phyloP scores from a whole-genome alignment of 2,113 vertebrate genomes.

The Pomatorhinus ruficollis region DNA sequence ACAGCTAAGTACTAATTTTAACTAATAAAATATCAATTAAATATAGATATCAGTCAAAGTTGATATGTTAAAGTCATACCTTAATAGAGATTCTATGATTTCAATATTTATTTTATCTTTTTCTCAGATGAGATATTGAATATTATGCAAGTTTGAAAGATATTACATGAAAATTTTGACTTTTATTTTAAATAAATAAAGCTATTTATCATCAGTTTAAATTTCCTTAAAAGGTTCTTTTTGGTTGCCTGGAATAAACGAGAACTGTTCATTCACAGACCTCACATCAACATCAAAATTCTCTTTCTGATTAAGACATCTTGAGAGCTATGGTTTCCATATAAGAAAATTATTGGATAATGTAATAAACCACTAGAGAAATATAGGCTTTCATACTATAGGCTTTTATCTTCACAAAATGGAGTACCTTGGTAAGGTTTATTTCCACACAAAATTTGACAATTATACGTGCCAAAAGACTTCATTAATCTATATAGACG shows the following conservation, averaged over 20 bases:
- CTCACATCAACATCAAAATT: not conserved
- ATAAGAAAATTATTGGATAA: not conserved
- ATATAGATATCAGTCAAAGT: not conserved
- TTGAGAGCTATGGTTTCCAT: not conserved
- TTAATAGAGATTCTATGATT: not conserved
- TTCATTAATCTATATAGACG: not conserved
- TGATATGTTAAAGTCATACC: not conserved
- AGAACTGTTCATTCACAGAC: not conserved
- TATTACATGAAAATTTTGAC: not conserved
- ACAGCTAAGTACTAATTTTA: not conserved
- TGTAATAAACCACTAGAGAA: not conserved
- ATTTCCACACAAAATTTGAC: not conserved
- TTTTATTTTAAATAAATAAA: not conserved
- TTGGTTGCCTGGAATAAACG: not conserved
- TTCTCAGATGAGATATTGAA: not conserved
- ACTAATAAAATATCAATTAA: not conserved
- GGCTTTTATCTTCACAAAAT: not conserved
- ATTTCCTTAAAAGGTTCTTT: not conserved
- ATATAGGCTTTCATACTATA: not conserved
- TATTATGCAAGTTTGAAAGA: not conserved
- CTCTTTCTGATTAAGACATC: not conserved
- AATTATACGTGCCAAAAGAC: not conserved
- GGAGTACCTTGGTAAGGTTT: not conserved
- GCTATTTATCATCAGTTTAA: not conserved
- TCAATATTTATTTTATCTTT: not conserved